Evolutionary conservation across 2,113 vertebrate species (phyloP).

Genomic region (Lynx canadensis): DNA sequence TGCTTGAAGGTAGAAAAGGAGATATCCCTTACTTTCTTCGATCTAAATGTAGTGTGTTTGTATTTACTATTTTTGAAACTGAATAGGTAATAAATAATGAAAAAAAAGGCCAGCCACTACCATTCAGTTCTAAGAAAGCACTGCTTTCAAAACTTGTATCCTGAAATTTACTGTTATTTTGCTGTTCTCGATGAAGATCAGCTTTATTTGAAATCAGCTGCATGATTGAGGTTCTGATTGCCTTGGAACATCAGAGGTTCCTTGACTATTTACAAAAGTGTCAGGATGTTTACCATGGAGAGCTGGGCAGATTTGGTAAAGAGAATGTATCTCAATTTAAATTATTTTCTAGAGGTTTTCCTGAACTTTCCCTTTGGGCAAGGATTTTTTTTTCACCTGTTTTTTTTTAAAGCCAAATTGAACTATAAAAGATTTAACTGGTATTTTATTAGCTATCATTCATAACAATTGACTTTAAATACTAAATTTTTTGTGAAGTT

Average conservation of each 20-base stretch:
- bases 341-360: conserved; percentile 40
- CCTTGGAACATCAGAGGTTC: not conserved
- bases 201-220: conserved; percentile 14
- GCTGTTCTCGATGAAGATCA: not conserved
- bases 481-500: not conserved
- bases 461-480: conserved; percentile 4
- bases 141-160: not conserved
- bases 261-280: conserved; percentile 59
- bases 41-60: not conserved
- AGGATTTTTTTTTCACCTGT: not conserved
- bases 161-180: not conserved
- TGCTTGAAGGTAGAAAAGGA: not conserved
- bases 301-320: not conserved
- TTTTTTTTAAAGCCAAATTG: conserved; percentile 19
- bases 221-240: conserved; percentile 52
- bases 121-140: not conserved
- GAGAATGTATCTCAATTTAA: conserved; percentile 4
- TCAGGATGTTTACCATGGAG: conserved; percentile 55
- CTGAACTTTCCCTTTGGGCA: not conserved
- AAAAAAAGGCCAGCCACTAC: not conserved
- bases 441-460: conserved; percentile 13
- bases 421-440: conserved; percentile 17
- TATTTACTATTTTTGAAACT: not conserved
- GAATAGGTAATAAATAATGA: not conserved
- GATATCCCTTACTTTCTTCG: not conserved